Evolutionary conservation across 2,797 vertebrate species (phyloP).

Genomic region (Loris lydekkerianus): DNA sequence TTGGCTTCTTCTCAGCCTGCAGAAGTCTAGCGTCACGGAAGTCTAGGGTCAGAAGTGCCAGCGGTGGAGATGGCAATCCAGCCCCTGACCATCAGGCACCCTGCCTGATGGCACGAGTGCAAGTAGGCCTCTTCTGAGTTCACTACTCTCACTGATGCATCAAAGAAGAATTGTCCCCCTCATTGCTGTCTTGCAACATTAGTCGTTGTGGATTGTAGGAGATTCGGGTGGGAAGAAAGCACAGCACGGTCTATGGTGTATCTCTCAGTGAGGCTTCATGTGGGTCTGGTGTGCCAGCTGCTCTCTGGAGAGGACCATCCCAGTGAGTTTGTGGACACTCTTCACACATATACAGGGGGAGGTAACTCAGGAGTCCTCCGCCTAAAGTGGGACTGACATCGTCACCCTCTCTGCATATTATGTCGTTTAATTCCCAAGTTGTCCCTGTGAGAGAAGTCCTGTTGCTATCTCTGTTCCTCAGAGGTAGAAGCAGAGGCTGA

Average conservation of each 20-base stretch:
- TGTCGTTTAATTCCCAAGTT: neutral
- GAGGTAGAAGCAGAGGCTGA: neutral
- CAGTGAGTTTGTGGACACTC: constrained; percentile 50
- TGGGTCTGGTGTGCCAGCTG: constrained; percentile 67
- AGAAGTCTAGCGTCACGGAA: neutral
- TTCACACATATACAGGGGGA: neutral
- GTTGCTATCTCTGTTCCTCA: neutral
- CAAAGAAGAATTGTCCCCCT: constrained; percentile 52
- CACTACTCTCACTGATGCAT: neutral
- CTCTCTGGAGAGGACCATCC: constrained; percentile 61
- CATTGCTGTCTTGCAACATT: constrained; percentile 52
- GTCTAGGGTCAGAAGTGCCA: neutral
- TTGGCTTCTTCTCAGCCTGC: neutral
- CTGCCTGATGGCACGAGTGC: no score
- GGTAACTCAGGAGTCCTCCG: neutral
- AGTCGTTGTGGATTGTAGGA: constrained; percentile 63
- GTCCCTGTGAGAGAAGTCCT: neutral
- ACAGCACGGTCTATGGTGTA: constrained; percentile 57
- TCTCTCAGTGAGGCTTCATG: constrained; percentile 71
- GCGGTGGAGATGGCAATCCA: no score
- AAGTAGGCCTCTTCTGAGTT: neutral
- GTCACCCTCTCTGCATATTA: rapidly evolving
- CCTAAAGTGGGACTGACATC: neutral
- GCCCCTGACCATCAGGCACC: no score
- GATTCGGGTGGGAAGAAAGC: constrained; percentile 67